These are phyloP conservation scores for Petrocephalus microphthalmus DNA, from an alignment of 2,113 vertebrate species.

Conservation along the genomic window DNA sequence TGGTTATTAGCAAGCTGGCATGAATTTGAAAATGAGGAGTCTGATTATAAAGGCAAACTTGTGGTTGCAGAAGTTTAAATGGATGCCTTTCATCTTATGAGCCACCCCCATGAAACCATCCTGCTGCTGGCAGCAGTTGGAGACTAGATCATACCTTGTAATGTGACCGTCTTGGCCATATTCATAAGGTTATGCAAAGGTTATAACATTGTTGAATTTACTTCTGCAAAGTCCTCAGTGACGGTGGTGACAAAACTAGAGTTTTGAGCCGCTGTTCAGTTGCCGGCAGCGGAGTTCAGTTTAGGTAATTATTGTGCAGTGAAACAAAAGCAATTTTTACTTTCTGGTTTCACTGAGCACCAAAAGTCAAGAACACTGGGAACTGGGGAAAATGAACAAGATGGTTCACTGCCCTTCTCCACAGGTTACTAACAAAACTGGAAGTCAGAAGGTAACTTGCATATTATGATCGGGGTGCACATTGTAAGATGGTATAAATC, in stretches of 20 bases:
- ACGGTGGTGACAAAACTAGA: background rate
- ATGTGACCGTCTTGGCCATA: background rate
- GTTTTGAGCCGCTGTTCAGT: background rate
- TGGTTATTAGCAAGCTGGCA: background rate
- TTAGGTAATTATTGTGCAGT: background rate
- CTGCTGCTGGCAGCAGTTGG: background rate
- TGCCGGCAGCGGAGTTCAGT: background rate
- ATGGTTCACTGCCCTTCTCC: background rate
- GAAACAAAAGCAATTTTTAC: background rate
- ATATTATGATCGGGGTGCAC: background rate
- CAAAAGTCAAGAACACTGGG: background rate
- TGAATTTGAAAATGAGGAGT: background rate
- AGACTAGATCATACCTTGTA: background rate
- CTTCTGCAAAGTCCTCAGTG: background rate
- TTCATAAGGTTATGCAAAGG: background rate
- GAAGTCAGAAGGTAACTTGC: background rate
- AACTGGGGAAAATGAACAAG: background rate
- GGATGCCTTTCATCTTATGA: background rate
- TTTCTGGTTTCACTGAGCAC: background rate
- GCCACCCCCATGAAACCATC: background rate
- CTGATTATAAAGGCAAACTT: background rate
- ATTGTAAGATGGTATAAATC: background rate
- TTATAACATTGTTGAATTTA: background rate
- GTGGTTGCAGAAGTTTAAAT: background rate
- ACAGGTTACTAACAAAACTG: background rate